Percentiles rank a stretch among this genome's conserved stretches.
These are phyloP conservation scores for Sylvicola cinctus DNA, from an alignment of 2,888 invertebrate genomes.

Conservation along the genomic window DNA sequence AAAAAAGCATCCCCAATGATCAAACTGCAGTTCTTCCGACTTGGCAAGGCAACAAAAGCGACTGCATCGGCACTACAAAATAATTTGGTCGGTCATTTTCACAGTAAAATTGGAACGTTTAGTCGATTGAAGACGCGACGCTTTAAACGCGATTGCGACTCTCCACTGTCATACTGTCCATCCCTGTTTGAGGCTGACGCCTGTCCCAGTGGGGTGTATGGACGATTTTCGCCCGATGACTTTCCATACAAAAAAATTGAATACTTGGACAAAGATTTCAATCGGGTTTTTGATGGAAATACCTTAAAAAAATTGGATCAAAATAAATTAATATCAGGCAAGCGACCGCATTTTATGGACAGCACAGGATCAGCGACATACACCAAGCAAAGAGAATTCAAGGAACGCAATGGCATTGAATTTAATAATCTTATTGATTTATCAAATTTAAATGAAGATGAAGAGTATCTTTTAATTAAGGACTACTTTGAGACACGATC, in stretches of 20 bases:
- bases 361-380: not conserved
- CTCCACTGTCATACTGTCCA: slow-evolving; percentile 22
- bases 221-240: slow-evolving; percentile 13
- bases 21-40: slow-evolving; percentile 11
- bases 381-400: not conserved
- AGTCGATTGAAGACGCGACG: slow-evolving; percentile 5
- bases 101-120: slow-evolving; percentile 14
- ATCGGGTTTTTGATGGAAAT: too few species aligned
- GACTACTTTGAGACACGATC: slow-evolving; percentile 24
- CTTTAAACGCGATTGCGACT: slow-evolving; percentile 17
- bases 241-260: slow-evolving; percentile 13
- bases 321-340: not conserved
- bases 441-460: slow-evolving; percentile 20
- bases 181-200: slow-evolving; percentile 17
- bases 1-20: slow-evolving; percentile 10
- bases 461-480: slow-evolving; percentile 21
- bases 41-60: slow-evolving; percentile 20
- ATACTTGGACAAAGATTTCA: too few species aligned
- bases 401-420: not conserved
- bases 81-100: slow-evolving; percentile 19
- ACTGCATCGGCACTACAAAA: too few species aligned
- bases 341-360: not conserved
- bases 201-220: slow-evolving; percentile 3
- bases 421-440: slow-evolving; percentile 11
- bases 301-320: not conserved